These are phyloP conservation scores for Monomorium pharaonis DNA, from an alignment of 1,140 invertebrate genomes.

Conservation along the genomic window DNA sequence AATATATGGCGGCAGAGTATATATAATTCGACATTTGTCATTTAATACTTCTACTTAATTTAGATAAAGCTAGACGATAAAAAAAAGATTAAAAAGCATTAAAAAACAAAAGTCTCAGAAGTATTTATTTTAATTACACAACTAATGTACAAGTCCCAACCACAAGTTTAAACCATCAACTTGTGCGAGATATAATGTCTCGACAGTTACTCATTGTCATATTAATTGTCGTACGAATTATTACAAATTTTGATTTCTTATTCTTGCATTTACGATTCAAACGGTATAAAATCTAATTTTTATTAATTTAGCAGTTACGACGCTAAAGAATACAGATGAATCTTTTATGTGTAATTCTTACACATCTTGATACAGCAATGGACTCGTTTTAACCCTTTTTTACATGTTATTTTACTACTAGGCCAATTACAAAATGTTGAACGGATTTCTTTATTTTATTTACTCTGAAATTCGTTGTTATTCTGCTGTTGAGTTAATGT, in stretches of 20 bases:
- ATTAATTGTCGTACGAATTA: conserved; percentile 63
- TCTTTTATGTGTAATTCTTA: conserved; percentile 28
- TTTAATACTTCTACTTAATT: background rate
- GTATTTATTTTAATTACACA: conserved; percentile 80
- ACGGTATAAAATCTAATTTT: conserved; percentile 74
- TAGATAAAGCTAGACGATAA: background rate
- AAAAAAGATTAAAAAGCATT: conserved; percentile 16
- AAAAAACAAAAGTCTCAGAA: conserved; percentile 65
- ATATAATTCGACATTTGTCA: background rate
- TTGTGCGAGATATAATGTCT: conserved; percentile 53
- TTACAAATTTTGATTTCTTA: conserved; percentile 68
- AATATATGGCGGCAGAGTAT: background rate
- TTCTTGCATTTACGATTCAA: conserved; percentile 39
- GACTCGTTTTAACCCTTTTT: background rate
- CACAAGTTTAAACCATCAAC: conserved; percentile 66
- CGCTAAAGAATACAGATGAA: conserved; percentile 53
- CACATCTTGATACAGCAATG: background rate
- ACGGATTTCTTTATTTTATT: conserved; percentile 56
- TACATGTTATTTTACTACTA: conserved; percentile 44
- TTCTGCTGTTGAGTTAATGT: conserved; percentile 15
- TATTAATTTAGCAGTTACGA: conserved; percentile 62
- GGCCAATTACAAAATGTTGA: conserved; percentile 69
- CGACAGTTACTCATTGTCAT: conserved; percentile 57
- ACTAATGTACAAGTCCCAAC: conserved; percentile 76
- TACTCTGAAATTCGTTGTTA: conserved; percentile 72